Conservation (phyloP, 2,113 vertebrate species). For the Lucifuga dentata region DNA sequence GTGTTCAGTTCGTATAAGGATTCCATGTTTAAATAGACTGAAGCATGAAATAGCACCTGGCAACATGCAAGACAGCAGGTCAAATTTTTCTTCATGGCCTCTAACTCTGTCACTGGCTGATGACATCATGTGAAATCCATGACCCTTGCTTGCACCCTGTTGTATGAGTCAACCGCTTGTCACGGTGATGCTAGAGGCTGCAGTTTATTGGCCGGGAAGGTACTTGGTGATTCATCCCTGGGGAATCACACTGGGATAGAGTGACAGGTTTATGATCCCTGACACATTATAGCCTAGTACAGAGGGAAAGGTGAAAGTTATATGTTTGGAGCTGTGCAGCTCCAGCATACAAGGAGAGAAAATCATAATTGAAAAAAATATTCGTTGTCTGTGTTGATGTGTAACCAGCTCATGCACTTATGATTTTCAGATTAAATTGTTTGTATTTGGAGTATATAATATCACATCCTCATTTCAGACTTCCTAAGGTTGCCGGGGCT, state of each 20-base stretch:
- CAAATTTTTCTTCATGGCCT: slow-evolving; percentile 28
- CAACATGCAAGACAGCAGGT: slow-evolving; percentile 26
- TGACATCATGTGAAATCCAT: slow-evolving; percentile 47
- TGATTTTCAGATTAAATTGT: too few relatives aligned
- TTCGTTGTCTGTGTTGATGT: background rate
- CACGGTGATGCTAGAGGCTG: slow-evolving; percentile 35
- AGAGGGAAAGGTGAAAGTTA: background rate
- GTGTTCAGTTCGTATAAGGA: slow-evolving; percentile 1
- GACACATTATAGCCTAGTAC: background rate
- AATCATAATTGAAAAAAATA: background rate
- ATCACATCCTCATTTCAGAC: background rate
- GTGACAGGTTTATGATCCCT: slow-evolving; percentile 15
- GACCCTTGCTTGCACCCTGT: slow-evolving; percentile 32
- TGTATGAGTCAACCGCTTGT: slow-evolving; percentile 34
- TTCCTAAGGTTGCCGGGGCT: background rate
- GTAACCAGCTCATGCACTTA: background rate
- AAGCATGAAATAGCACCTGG: slow-evolving; percentile 27
- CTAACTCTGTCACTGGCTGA: slow-evolving; percentile 27
- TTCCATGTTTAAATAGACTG: slow-evolving; percentile 10
- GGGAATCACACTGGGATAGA: slow-evolving; percentile 10
- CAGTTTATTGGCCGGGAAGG: slow-evolving; percentile 14
- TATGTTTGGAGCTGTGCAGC: background rate
- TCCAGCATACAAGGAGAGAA: background rate
- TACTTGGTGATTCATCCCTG: slow-evolving; percentile 37
- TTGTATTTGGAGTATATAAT: too few relatives aligned